Evolutionary conservation across 2,888 invertebrate species (phyloP), one percentile per base, ranked within the genome.

Genomic region (Sesia bembeciformis): DNA sequence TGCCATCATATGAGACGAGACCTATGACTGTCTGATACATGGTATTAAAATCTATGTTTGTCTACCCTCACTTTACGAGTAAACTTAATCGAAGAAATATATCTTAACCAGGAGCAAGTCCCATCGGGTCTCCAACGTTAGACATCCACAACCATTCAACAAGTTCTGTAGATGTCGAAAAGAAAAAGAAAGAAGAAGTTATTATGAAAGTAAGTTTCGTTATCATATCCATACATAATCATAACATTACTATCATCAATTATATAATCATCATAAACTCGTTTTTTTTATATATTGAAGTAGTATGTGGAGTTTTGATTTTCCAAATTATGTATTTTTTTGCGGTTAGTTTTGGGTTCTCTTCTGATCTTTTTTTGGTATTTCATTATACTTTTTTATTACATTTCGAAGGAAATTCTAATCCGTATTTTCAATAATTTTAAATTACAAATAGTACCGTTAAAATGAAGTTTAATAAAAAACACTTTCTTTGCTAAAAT

Each of bases 111-210:
- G 88, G 94, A 65, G 93, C 94, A 71, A 95, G 96, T 83, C 95
- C 96, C 60, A 91, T 94, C 67, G 92, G 94, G 69, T 94, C 95
- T 59, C 94, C 95, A 55, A 75, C 85, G 69, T 72, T 85, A 86
- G 91, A 91, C 58, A 88, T 92, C 69, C 93, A 93, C 88, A 95
- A 95, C 81, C 95, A 95, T 90, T 94, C 94, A 77, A 94, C 94
- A 84, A 95, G 96, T 87, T 94, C 94, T 61, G 92, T 92, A 76
- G 93, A 93, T 65, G 68, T 85, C 62, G 91, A 90, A 67, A 94
- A 94, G 76, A 94, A 93, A 81, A 94, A 94, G 82, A 89, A 91
- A 70, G 91, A 92, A 63, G 91, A 91, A 53, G 74, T 83, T 56
- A 84, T 92, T 80, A 88, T 92, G 66, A 87, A 88, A 83, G 88